Evolutionary conservation across 1,140 invertebrate genomes (phyloP).

Genomic region (Holcopasites calliopsidis): DNA sequence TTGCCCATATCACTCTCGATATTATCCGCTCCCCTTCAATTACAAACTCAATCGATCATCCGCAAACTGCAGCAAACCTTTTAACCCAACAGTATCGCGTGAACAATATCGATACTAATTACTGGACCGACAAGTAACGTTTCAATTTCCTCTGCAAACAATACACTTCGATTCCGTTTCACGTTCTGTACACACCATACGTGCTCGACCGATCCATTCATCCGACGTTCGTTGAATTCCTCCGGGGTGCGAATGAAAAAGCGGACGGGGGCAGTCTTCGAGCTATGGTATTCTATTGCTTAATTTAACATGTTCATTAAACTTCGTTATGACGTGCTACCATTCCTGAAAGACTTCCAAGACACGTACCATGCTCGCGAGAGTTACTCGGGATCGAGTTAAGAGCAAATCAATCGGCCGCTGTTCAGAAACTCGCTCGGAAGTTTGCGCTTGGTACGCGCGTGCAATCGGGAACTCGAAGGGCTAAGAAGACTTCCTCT

Average conservation of each 20-base stretch:
- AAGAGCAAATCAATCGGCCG: conserved; percentile 60
- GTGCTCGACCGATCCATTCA: too few species aligned
- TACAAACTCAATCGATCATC: background rate
- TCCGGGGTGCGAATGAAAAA: background rate
- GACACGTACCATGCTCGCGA: conserved; percentile 27
- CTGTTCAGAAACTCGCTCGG: conserved; percentile 37
- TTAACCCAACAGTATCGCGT: background rate
- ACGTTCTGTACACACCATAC: background rate
- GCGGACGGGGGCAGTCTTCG: too few species aligned
- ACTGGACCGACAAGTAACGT: background rate
- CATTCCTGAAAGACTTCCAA: conserved; percentile 12
- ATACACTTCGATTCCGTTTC: background rate
- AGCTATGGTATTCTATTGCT: background rate
- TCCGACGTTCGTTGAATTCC: too few species aligned
- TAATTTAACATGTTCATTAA: conserved; percentile 29
- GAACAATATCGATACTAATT: background rate
- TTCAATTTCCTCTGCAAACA: background rate
- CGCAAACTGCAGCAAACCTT: background rate
- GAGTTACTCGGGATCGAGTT: conserved; percentile 54
- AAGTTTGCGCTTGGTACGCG: conserved; percentile 28
- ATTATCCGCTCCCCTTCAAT: too few species aligned
- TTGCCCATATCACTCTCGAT: too few species aligned
- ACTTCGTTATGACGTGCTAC: background rate
- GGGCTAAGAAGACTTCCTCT: background rate
- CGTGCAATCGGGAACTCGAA: background rate